These are phyloP conservation scores for Pyrocoelia pectoralis DNA, from an alignment of 2,888 invertebrate genomes.

Conservation along the genomic window DNA sequence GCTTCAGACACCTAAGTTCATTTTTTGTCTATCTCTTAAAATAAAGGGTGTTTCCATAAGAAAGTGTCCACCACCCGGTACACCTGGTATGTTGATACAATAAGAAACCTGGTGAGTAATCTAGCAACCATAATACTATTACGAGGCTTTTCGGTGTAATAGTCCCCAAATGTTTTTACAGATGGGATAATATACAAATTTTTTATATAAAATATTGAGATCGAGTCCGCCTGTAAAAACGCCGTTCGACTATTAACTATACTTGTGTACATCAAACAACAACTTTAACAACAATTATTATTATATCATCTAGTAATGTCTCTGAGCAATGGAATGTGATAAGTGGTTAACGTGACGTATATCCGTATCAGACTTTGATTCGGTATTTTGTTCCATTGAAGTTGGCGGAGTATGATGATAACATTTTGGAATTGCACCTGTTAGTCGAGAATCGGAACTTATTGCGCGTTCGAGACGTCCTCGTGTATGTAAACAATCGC, in stretches of 20 bases:
- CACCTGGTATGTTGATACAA: too few relatives aligned
- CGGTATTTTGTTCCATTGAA: slow-evolving; percentile 51
- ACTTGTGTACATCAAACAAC: slow-evolving; percentile 13
- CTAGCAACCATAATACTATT: slow-evolving; percentile 2
- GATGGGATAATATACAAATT: background rate
- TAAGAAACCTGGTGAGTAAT: too few relatives aligned
- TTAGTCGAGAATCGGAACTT: slow-evolving; percentile 56
- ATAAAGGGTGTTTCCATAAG: too few relatives aligned
- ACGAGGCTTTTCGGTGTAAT: background rate
- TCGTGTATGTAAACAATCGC: slow-evolving; percentile 50
- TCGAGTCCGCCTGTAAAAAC: background rate
- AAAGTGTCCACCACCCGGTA: too few relatives aligned
- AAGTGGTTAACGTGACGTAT: slow-evolving; percentile 43
- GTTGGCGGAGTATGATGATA: slow-evolving; percentile 46
- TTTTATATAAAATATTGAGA: background rate
- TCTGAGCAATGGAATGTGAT: slow-evolving; percentile 31
- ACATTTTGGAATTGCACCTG: slow-evolving; percentile 48
- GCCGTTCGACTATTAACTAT: background rate
- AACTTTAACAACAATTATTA: slow-evolving; percentile 18
- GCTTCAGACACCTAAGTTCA: too few relatives aligned
- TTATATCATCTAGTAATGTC: slow-evolving; percentile 20
- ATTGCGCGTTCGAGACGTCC: slow-evolving; percentile 55
- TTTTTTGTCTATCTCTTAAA: too few relatives aligned
- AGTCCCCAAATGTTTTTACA: background rate
- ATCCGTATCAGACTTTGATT: slow-evolving; percentile 53